Base-by-base conservation (phyloP, 2,888 invertebrate genomes). In the Aradus depressus region DNA sequence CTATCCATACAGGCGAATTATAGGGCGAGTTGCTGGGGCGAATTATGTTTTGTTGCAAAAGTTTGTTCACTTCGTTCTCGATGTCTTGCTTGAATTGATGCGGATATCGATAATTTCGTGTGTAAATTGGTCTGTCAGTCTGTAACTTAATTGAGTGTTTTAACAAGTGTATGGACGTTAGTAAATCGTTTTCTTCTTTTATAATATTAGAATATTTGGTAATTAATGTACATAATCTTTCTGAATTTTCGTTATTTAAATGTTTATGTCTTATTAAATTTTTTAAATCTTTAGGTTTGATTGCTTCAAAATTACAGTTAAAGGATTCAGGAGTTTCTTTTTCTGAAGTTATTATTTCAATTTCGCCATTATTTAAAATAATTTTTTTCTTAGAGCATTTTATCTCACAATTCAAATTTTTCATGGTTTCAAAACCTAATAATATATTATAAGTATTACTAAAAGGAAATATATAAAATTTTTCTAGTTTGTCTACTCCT, bases 91-190 rank as follows among this genome's bases (percentile, higher is more conserved):
- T 26, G 18, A 50, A 55, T 16, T 23, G 16, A 35, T 55, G 44
- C 8, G 55, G 52, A 25, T 50, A 52, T 16, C 55, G 12, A 37
- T 55, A 55, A 37, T 55, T 55, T n/a, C n/a, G n/a, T n/a, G n/a
- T n/a, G n/a, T n/a, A n/a, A n/a, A n/a, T n/a, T n/a, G n/a, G n/a
- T n/a, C n/a, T n/a, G n/a, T n/a, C n/a, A n/a, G n/a, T n/a, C n/a
- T n/a, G n/a, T n/a, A n/a, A n/a, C n/a, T n/a, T n/a, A n/a, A n/a
- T n/a, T n/a, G n/a, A n/a, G n/a, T n/a, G n/a, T n/a, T n/a, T n/a
- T n/a, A n/a, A n/a, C n/a, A n/a, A n/a, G n/a, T n/a, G n/a, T n/a
- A n/a, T n/a, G n/a, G n/a, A n/a, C n/a, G n/a, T n/a, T n/a, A n/a
- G n/a, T n/a, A n/a, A n/a, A n/a, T n/a, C n/a, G n/a, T n/a, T n/a